Evolutionary conservation across 2,888 invertebrate species (phyloP).

Genomic region (Mystacides longicornis): DNA sequence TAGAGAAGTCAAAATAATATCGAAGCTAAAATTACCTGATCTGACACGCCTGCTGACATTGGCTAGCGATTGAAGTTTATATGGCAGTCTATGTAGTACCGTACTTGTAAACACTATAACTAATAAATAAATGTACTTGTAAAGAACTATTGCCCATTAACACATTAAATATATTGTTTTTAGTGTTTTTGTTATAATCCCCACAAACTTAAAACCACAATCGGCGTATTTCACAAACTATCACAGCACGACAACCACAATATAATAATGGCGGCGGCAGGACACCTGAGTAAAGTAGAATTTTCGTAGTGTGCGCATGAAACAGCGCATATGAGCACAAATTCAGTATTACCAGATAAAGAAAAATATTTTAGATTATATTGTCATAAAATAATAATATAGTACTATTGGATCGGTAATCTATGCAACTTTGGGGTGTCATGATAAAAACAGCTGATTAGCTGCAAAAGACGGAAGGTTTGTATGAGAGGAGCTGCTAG

Average conservation of each 20-base stretch:
- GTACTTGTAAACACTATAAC: constrained; percentile 43
- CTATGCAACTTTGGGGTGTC: no score
- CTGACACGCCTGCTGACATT: constrained; percentile 90
- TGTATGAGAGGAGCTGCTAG: no score
- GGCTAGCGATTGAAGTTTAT: constrained; percentile 46
- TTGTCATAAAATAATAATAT: no score
- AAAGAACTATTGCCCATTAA: constrained; percentile 45
- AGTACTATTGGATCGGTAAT: no score
- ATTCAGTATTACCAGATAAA: no score
- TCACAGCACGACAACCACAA: neutral
- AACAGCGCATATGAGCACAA: neutral
- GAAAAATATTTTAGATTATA: no score
- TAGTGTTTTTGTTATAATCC: constrained; percentile 36
- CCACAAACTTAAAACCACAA: neutral
- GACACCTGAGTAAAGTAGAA: neutral
- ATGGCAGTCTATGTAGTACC: constrained; percentile 50
- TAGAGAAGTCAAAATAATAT: neutral
- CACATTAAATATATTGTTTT: constrained; percentile 34
- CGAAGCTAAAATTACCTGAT: constrained; percentile 57
- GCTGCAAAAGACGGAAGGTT: no score
- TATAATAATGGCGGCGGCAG: neutral
- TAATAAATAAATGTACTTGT: constrained; percentile 42
- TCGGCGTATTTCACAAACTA: neutral
- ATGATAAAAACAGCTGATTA: no score
- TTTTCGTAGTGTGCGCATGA: neutral